phyloP scores from a whole-genome alignment of 2,113 vertebrate species.

The Xiphophorus hellerii region DNA sequence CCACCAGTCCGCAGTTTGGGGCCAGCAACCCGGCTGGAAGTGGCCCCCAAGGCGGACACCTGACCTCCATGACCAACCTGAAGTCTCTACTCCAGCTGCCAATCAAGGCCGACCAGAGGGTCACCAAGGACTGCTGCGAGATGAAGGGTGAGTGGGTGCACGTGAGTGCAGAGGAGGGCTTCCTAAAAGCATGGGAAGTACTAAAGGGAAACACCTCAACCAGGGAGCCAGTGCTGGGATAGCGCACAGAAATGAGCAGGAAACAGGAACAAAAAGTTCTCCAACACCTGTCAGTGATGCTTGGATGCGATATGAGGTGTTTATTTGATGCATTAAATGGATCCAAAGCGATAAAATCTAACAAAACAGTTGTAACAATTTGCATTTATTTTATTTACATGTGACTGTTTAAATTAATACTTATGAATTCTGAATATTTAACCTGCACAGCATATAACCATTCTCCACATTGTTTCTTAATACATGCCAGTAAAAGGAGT shows the following conservation, averaged over 20 bases:
- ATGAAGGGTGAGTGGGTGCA: constrained; percentile 78
- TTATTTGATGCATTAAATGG: not conserved
- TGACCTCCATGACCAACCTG: constrained; percentile 82
- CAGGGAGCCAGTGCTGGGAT: not conserved
- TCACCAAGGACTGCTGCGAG: constrained; percentile 80
- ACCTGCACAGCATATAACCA: no score
- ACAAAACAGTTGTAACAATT: no score
- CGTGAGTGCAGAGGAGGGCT: not conserved
- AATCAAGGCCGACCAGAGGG: constrained; percentile 82
- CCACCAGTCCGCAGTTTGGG: constrained; percentile 80
- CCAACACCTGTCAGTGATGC: not conserved
- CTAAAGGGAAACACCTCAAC: constrained; percentile 45
- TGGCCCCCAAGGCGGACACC: constrained; percentile 74
- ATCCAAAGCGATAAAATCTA: not conserved
- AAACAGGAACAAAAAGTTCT: not conserved
- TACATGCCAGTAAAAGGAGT: not conserved
- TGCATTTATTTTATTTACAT: no score
- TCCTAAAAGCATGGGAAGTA: not conserved
- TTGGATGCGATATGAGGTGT: not conserved
- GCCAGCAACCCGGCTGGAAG: constrained; percentile 66
- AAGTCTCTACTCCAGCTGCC: constrained; percentile 84
- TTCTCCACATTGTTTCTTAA: not conserved
- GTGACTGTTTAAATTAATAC: no score
- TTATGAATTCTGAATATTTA: no score
- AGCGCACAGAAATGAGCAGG: fast-evolving